phyloP scores from a whole-genome alignment of 2,113 vertebrate genomes.

The Phycodurus eques region DNA sequence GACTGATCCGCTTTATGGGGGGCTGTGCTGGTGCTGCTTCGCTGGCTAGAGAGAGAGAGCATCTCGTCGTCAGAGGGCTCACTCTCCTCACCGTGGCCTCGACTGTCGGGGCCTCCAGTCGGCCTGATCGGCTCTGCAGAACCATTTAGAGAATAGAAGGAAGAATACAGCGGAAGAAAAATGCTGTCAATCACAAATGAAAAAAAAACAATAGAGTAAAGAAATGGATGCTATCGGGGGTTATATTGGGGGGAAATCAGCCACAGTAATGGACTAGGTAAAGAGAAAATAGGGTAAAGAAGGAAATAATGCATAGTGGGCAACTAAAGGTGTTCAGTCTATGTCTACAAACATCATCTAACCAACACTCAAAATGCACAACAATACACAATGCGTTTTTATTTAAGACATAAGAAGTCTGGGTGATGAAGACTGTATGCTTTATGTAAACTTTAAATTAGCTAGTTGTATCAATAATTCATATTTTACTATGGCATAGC shows the following conservation, averaged over 20 bases:
- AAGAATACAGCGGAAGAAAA: not conserved
- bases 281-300: conserved; percentile 1
- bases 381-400: not conserved
- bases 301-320: conserved; percentile 14
- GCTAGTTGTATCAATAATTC: conserved; percentile 18
- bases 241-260: conserved; percentile 1
- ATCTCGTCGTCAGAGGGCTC: conserved; percentile 98
- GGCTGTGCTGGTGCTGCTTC: conserved; percentile 80
- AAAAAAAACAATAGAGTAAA: not conserved
- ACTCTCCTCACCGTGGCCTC: conserved; percentile 86
- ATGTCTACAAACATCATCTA: conserved; percentile 19
- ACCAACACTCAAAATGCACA: not conserved
- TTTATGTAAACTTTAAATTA: not conserved
- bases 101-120: conserved; percentile 79
- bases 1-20: conserved; percentile 74
- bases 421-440: not conserved
- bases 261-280: conserved; percentile 10
- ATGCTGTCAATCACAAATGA: not conserved
- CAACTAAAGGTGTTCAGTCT: conserved; percentile 13
- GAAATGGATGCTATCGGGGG: not conserved
- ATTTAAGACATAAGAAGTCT: not conserved
- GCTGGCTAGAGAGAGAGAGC: conserved; percentile 92
- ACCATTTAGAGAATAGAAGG: not conserved
- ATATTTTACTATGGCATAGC: conserved; percentile 49
- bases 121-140: conserved; percentile 74